These are phyloP conservation scores for Parasteatoda tepidariorum DNA, from an alignment of 1,140 invertebrate genomes.

Conservation along the genomic window DNA sequence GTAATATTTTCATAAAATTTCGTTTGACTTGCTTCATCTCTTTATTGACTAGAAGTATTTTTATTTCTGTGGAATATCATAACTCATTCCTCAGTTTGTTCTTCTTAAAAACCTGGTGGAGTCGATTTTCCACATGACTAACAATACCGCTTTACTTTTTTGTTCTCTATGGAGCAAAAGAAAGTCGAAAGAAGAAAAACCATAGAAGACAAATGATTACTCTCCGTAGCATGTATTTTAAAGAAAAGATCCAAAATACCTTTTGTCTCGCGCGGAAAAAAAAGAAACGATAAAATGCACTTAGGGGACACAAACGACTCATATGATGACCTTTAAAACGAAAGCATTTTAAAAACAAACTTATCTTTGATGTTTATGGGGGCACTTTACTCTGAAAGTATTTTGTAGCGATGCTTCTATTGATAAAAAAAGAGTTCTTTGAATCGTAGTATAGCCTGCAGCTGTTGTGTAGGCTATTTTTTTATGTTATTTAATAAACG, in stretches of 20 bases:
- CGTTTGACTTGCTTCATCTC: background rate
- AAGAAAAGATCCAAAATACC: constrained; percentile 39
- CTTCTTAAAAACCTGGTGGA: constrained; percentile 38
- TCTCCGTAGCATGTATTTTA: constrained; percentile 36
- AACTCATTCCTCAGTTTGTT: background rate
- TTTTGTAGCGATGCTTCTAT: constrained; percentile 11
- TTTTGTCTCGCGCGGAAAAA: constrained; percentile 33
- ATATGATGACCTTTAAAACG: constrained; percentile 42
- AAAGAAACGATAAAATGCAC: constrained; percentile 47
- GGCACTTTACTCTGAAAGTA: constrained; percentile 47
- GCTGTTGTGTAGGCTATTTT: constrained; percentile 26
- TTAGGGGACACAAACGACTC: constrained; percentile 50
- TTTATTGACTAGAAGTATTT: background rate
- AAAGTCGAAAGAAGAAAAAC: constrained; percentile 49
- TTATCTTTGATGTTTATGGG: constrained; percentile 52
- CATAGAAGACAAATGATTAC: constrained; percentile 56
- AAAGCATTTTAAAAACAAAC: constrained; percentile 50
- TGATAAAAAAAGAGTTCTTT: constrained; percentile 20
- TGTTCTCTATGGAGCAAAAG: constrained; percentile 35
- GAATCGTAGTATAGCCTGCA: constrained; percentile 31
- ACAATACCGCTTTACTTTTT: constrained; percentile 28
- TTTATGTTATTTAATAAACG: constrained; percentile 36
- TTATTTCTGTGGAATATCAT: background rate
- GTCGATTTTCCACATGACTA: constrained; percentile 56
- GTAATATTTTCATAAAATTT: background rate